Evolutionary conservation across 1,140 invertebrate genomes (phyloP).

Genomic region (Kradibia gibbosae): DNA sequence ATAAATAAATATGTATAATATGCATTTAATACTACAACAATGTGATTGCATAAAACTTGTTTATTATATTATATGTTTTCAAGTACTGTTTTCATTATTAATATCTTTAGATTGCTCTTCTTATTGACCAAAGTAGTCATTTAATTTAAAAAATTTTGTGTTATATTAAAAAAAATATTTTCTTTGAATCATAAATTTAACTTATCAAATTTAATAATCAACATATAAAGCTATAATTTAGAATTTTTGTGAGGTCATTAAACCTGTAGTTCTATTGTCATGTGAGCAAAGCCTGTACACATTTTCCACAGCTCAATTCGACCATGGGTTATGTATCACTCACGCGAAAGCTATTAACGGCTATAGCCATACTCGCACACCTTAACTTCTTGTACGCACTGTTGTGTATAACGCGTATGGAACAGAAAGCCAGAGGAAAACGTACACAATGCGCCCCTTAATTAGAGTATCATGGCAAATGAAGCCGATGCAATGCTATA

Average conservation of each 20-base stretch:
- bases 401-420: background rate
- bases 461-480: constrained; percentile 43
- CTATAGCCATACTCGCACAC: constrained; percentile 12
- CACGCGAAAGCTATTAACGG: constrained; percentile 47
- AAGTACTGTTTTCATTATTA: too few species aligned
- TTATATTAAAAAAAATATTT: too few species aligned
- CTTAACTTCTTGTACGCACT: background rate
- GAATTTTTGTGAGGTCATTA: constrained; percentile 1
- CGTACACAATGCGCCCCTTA: constrained; percentile 40
- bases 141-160: too few species aligned
- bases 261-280: too few species aligned
- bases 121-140: too few species aligned
- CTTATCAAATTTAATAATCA: background rate
- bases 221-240: background rate
- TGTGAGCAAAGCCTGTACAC: constrained; percentile 18
- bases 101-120: too few species aligned
- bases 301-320: constrained; percentile 27
- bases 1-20: too few species aligned
- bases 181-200: too few species aligned
- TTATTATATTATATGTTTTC: too few species aligned
- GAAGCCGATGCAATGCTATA: background rate
- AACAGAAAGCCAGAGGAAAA: background rate
- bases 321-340: constrained; percentile 29
- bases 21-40: too few species aligned
- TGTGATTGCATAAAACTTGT: too few species aligned